Base-by-base conservation (phyloP, 2,888 invertebrate species). In the Temnothorax ravouxi region DNA sequence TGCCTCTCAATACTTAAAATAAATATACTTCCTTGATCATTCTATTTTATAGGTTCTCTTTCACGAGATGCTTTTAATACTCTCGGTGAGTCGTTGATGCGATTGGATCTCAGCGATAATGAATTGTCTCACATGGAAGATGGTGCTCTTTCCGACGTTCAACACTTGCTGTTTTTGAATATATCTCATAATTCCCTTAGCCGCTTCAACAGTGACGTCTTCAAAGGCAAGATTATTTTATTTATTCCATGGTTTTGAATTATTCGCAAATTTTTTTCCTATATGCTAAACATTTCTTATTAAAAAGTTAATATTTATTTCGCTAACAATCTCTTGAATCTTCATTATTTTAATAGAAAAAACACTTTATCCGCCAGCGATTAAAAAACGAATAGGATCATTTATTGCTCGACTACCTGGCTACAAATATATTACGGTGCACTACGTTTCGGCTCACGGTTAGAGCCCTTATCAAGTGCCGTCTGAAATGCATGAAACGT, bases 181-280 rank as follows among this genome's bases (percentile, higher is more conserved):
- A 95, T 98, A 71, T 97, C 97, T 2, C 96, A 97, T 88, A 99
- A 99, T 95, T 96, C 97, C 88, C 96, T 98, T 21, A 96, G 96
- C 11, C 97, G 97, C 91, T 96, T 98, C 92, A 98, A 98, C 94
- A 98, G 98, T 94, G 98, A 98, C 93, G 97, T 98, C 76, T 98
- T 98, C 92, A 96, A 97, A 94, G 96, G 96, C 95, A 93, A 90
- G 84, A 81, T 64, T 6, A 81, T 76, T 34, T 34, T 79, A 18
- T 74, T 77, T 56, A 34, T 71, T 67, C 15, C 2, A 47, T 21
- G 25, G 8, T n/a, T 61, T 38, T 38, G 38, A 61, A 61, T 38
- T 34, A n/a, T n/a, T 3, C 1, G 18, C 8, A 59, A 59, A 18
- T 56, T 56, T n/a, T 8, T 52, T 52, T n/a, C 5, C 6, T 52